Evolutionary conservation across 1,140 invertebrate species (phyloP).

Genomic region (Hyles euphorbiae): DNA sequence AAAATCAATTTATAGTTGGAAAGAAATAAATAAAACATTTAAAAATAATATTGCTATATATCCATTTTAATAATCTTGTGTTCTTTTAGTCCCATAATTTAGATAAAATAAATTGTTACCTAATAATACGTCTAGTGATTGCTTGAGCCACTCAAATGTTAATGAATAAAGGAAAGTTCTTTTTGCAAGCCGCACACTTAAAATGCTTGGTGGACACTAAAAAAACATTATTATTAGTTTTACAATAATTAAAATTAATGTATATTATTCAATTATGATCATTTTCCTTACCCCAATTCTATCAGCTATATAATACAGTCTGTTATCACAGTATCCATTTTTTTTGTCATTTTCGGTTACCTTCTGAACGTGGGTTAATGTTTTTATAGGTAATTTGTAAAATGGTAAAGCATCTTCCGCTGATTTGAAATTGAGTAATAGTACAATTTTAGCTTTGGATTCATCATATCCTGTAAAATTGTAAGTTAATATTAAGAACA

Average conservation of each 20-base stretch:
- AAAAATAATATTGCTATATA: too few species aligned
- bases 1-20: too few species aligned
- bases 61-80: too few species aligned
- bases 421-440: conserved; percentile 50
- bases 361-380: conserved; percentile 50
- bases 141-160: conserved; percentile 64
- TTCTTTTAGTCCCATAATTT: too few species aligned
- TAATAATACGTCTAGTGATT: conserved; percentile 54
- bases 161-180: conserved; percentile 64
- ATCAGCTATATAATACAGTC: conserved; percentile 64
- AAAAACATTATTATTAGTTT: conserved; percentile 9
- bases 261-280: too few species aligned
- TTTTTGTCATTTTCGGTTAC: conserved; percentile 47
- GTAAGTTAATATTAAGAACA: neutral
- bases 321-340: conserved; percentile 54
- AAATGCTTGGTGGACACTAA: conserved; percentile 45
- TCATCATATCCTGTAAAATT: conserved; percentile 31
- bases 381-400: conserved; percentile 48
- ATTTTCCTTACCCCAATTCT: conserved; percentile 44
- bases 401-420: conserved; percentile 57
- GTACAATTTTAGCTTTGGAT: conserved; percentile 40
- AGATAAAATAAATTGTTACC: conserved; percentile 29
- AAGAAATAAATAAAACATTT: too few species aligned
- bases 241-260: too few species aligned
- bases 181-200: conserved; percentile 51